A percentile compares a stretch with the other conserved stretches of the same genome.
These are phyloP conservation scores for Eumacrocentrus americanus DNA, from an alignment of 2,888 invertebrate species.

Conservation along the genomic window DNA sequence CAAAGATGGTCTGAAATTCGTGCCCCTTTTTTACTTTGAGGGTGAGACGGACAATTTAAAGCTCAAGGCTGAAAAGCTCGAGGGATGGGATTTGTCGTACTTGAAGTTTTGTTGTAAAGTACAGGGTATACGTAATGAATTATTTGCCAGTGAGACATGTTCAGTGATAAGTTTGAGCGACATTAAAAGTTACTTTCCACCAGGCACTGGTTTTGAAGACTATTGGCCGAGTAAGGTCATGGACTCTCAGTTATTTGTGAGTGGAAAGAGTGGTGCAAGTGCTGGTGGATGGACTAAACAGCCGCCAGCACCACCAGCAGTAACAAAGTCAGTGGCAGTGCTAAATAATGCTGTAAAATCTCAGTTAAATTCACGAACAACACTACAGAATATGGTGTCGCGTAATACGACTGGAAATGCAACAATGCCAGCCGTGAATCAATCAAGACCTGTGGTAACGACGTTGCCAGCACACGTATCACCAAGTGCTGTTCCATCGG, in stretches of 20 bases:
- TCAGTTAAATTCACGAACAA: constrained; percentile 47
- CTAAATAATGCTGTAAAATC: constrained; percentile 52
- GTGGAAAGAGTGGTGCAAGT: constrained; percentile 67
- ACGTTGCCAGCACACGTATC: constrained; percentile 53
- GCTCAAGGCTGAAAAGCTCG: constrained; percentile 83
- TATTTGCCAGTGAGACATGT: constrained; percentile 89
- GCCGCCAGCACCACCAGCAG: constrained; percentile 72
- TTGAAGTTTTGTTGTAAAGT: constrained; percentile 94
- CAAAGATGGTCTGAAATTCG: constrained; percentile 82
- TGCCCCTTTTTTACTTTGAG: constrained; percentile 89
- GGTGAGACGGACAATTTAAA: constrained; percentile 92
- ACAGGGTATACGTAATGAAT: constrained; percentile 88
- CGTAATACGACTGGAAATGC: constrained; percentile 46
- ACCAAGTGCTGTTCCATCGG: constrained; percentile 47
- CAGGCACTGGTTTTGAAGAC: constrained; percentile 87
- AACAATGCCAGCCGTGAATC: constrained; percentile 55
- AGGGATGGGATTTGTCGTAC: constrained; percentile 92
- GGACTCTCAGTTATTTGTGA: constrained; percentile 79
- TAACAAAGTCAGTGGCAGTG: constrained; percentile 60
- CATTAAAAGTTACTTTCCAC: constrained; percentile 89
- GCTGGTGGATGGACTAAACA: constrained; percentile 81
- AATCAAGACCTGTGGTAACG: constrained; percentile 50
- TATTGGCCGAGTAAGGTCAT: constrained; percentile 92
- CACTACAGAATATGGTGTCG: constrained; percentile 43
- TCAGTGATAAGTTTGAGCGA: constrained; percentile 89